These are phyloP conservation scores for Petrolisthes manimaculis DNA, from an alignment of 2,888 invertebrate genomes.

Conservation along the genomic window DNA sequence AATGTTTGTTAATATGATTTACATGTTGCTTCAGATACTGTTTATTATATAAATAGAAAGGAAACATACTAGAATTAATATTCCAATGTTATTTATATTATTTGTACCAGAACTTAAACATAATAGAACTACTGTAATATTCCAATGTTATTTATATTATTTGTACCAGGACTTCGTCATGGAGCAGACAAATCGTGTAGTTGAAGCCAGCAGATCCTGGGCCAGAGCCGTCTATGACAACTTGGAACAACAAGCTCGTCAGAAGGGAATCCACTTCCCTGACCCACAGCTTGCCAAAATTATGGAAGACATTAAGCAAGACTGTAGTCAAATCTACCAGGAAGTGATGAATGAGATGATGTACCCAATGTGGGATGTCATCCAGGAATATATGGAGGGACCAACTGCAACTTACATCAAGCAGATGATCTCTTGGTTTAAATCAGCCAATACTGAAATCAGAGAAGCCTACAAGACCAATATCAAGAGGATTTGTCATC, in stretches of 20 bases:
- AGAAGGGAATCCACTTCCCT: not conserved
- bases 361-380: not conserved
- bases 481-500: no score
- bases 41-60: no score
- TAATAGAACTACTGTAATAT: no score
- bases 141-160: no score
- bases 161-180: conserved; percentile 8
- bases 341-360: not conserved
- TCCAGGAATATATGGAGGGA: not conserved
- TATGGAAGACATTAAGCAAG: not conserved
- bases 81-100: no score
- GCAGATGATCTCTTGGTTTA: not conserved
- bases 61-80: no score
- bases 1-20: no score
- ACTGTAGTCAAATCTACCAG: not conserved
- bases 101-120: no score
- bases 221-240: not conserved
- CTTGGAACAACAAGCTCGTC: not conserved
- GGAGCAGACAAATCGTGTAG: not conserved
- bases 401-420: not conserved
- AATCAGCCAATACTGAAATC: not conserved
- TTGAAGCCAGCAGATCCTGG: not conserved
- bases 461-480: no score
- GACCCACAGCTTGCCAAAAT: not conserved
- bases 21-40: no score